Evolutionary conservation across 2,113 vertebrate genomes (phyloP), one percentile per base, ranked within the genome.

Genomic region (Strigops habroptila): DNA sequence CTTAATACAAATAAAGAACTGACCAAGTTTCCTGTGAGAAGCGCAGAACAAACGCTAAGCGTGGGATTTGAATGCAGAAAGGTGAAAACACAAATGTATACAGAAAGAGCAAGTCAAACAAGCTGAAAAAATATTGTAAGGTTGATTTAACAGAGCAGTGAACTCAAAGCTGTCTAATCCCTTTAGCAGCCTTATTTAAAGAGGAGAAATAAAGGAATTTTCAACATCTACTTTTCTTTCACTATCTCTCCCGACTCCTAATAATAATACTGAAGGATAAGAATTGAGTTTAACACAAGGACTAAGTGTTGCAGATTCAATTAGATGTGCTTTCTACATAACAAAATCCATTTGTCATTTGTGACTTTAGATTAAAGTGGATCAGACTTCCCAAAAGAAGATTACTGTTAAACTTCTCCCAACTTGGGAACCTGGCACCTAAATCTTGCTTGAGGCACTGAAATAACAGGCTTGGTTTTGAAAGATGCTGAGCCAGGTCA

Each of bases 111-210:
- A 88, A 94, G 91, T 96, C 95, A 93, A 91, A 96, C 93, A 97
- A 96, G 96, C 93, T 96, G 96, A 96, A 96, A 97, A 96, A 96
- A 96, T 96, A 97, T 31, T 69, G 81, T 84, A 73, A 59, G 88
- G 91, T 91, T 95, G 93, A 93, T 96, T 97, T 95, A 96, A 96
- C 91, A 89, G 92, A 95, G 86, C 62, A 73, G 82, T 93, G 91
- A 97, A 95, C 95, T 93, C 91, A 71, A 79, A 96, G 81, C 86
- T 89, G 62, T 82, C 77, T 95, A 78, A 88, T 93, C 95, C 90
- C 62, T 96, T 88, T 84, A 94, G 93, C 90, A 94, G 65, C 74
- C 69, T 78, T 91, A 62, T 91, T 84, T 60, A 76, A 79, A 88
- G 57, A 71, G 43, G 24, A 94, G 77, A 91, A 94, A 89, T 87